Conservation (phyloP, 2,797 vertebrate species). For the Lepidocolaptes lacrymiger region DNA sequence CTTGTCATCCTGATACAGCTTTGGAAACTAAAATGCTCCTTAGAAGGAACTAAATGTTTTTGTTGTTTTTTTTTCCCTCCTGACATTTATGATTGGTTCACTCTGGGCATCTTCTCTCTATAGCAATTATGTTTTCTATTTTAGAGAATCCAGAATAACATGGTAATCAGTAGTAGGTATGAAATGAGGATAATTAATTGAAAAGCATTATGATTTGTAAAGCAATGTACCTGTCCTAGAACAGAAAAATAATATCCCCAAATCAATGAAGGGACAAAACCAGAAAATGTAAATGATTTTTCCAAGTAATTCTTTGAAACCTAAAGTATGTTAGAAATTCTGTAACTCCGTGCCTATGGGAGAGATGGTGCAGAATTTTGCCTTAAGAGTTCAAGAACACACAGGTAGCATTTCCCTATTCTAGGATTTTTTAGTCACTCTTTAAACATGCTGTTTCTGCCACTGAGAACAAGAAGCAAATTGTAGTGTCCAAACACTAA, state of each 20-base stretch:
- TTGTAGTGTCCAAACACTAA: background rate
- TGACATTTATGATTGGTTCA: conserved; percentile 3
- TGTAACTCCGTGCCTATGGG: background rate
- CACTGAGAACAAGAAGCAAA: background rate
- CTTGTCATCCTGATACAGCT: conserved; percentile 11
- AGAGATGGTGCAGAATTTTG: background rate
- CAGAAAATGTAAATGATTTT: background rate
- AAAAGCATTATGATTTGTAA: background rate
- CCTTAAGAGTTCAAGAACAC: background rate
- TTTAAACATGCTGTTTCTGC: background rate
- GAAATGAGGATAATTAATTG: background rate
- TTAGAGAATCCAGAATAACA: background rate
- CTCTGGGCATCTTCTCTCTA: background rate
- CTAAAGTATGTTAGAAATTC: background rate
- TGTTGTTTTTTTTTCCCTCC: background rate
- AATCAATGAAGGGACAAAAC: background rate
- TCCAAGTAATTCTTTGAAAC: background rate
- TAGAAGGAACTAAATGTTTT: conserved; percentile 1
- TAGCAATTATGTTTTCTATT: background rate
- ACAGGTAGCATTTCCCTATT: background rate
- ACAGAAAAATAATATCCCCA: background rate
- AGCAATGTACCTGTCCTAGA: background rate
- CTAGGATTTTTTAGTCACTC: background rate
- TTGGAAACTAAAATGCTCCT: conserved; percentile 36
- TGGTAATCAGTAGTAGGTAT: background rate